Evolutionary conservation across 1,140 invertebrate genomes (phyloP).

Genomic region (Sycophaga agraensis): DNA sequence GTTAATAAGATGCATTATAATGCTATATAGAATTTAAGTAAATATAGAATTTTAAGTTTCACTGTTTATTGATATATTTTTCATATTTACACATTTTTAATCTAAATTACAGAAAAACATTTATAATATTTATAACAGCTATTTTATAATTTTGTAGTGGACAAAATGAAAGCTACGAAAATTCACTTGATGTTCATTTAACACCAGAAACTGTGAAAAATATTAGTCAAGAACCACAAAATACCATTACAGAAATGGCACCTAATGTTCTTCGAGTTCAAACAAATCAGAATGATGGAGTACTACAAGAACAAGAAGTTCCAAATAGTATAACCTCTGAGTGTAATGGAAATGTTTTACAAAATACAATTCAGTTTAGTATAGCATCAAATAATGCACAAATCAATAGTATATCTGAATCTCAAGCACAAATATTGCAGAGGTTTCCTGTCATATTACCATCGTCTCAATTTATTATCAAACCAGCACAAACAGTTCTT

Average conservation of each 20-base stretch:
- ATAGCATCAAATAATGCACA: conserved; percentile 11
- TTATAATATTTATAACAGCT: background rate
- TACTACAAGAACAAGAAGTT: conserved; percentile 9
- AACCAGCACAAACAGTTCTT: conserved; percentile 39
- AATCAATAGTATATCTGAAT: conserved; percentile 1
- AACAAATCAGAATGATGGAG: background rate
- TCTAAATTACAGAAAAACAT: background rate
- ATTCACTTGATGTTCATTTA: background rate
- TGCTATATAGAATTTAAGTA: too few species aligned
- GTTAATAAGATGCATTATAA: too few species aligned
- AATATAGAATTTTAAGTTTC: background rate
- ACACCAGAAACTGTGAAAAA: conserved; percentile 6
- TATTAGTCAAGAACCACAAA: background rate
- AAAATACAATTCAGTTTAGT: conserved; percentile 21
- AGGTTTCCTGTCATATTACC: conserved; percentile 33
- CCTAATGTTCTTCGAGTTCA: conserved; percentile 11
- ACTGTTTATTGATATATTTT: background rate
- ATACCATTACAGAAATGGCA: background rate
- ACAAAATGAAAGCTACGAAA: conserved; percentile 9
- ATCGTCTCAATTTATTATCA: conserved; percentile 40
- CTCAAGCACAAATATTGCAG: conserved; percentile 35
- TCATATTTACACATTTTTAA: background rate
- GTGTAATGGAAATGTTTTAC: conserved; percentile 14
- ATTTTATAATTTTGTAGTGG: conserved; percentile 7
- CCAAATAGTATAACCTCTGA: conserved; percentile 7